Base-by-base conservation (phyloP, 2,888 invertebrate genomes). In the Tortrix viridana region DNA sequence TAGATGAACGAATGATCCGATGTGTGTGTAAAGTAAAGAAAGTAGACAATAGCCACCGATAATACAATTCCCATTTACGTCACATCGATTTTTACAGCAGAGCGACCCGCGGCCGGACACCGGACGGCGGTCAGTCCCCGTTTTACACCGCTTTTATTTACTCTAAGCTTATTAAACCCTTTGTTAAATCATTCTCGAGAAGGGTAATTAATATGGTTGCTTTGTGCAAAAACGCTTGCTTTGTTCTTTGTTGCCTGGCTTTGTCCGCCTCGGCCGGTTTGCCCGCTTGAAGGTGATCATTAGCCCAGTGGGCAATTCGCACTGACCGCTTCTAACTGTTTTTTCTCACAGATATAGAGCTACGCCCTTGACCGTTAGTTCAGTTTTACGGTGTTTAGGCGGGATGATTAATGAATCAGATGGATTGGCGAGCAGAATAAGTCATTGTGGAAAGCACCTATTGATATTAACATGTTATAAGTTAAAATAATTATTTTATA, bases 121-220 rank as follows among this genome's bases (percentile, higher is more conserved):
- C 74, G 86, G 81, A 77, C 87, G 88, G 79, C 76, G 89, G 89
- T 87, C 89, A 89, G 81, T 85, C 76, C 68, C 69, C 69, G 67
- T 73, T 81, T 82, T 85, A 85, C 80, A 79, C 70, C 70, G 80
- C 80, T 84, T 88, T 85, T 91, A 90, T 91, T 90, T 89, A 88
- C 87, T 82, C 73, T 84, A 86, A 89, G 85, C 88, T 83, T 89
- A 89, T 90, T 90, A 89, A 89, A 91, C 89, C 90, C 89, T 80
- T 86, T 86, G 86, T 85, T 70, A 71, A 65, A 69, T 74, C 47
- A 74, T 81, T 81, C 81, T 83, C 78, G 77, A 84, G 80, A 77
- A 84, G 86, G 89, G 90, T 91, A 91, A 92, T 92, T 91, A 92
- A 91, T 92, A 89, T 82, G 80, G 81, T 74, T 70, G 70, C 74